Percentiles rank a stretch among this genome's conserved stretches.
These are phyloP conservation scores for Branchinecta lindahli DNA, from an alignment of 1,140 invertebrate genomes.

Conservation along the genomic window DNA sequence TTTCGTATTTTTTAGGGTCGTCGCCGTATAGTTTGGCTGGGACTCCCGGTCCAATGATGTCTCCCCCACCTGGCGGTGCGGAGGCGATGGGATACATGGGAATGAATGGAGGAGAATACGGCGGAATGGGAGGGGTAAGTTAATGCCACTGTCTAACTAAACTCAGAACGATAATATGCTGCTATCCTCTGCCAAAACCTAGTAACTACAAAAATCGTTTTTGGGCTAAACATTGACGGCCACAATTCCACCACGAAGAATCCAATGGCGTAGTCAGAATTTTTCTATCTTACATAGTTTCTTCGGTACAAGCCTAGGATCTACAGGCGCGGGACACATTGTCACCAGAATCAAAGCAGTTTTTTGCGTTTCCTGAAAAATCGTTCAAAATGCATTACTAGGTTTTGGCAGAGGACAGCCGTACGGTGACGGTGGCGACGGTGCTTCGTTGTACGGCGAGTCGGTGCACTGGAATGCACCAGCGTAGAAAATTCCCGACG, in stretches of 20 bases:
- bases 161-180: background rate
- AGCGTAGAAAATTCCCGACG: background rate
- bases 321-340: no score
- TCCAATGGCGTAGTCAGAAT: no score
- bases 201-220: no score
- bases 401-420: no score
- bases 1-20: constrained; percentile 43
- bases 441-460: background rate
- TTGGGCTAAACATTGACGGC: no score
- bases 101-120: constrained; percentile 61
- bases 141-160: constrained; percentile 25
- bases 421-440: background rate
- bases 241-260: no score
- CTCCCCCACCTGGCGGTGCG: constrained; percentile 50
- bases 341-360: no score
- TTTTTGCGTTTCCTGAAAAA: no score
- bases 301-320: no score
- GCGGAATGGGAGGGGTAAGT: constrained; percentile 21
- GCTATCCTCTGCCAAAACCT: background rate
- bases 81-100: constrained; percentile 40
- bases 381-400: no score
- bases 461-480: no score
- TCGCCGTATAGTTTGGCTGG: constrained; percentile 82
- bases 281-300: no score
- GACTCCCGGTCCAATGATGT: constrained; percentile 82